phyloP scores from a whole-genome alignment of 30 jellyfish, hydroid and myxozoan genomes.

The Clytia hemisphaerica region DNA sequence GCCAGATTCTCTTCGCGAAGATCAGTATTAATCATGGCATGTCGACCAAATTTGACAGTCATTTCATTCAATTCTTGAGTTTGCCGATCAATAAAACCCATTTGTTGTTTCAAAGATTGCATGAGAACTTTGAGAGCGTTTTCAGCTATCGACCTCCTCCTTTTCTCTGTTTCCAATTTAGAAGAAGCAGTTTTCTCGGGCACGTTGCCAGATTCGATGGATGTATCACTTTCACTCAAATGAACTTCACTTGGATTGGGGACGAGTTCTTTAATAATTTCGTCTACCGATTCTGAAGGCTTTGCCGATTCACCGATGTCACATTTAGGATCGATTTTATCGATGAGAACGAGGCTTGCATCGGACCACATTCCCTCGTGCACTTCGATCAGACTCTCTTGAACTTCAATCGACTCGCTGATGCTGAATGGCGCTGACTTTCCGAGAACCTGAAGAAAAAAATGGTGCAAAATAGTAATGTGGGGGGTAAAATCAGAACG shows the following conservation, averaged over 20 bases:
- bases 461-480: too few relatives aligned
- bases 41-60: slow-evolving; percentile 5
- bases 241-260: background rate
- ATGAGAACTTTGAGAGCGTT: slow-evolving; percentile 1
- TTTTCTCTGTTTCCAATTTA: background rate
- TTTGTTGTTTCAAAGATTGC: slow-evolving; percentile 13
- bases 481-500: too few relatives aligned
- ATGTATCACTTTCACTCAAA: background rate
- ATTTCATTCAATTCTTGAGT: slow-evolving; percentile 1
- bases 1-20: slow-evolving; percentile 13
- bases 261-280: background rate
- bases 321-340: slow-evolving; percentile 3
- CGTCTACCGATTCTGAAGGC: background rate
- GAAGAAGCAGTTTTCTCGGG: background rate
- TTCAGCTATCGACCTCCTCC: slow-evolving; percentile 1
- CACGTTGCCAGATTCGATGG: background rate
- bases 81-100: slow-evolving; percentile 8
- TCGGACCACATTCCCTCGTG: slow-evolving; percentile 19
- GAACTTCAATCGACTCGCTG: background rate
- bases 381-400: slow-evolving; percentile 11
- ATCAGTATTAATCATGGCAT: background rate
- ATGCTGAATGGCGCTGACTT: background rate
- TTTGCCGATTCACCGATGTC: background rate
- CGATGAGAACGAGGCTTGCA: slow-evolving; percentile 19
- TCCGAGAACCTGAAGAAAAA: background rate